Conservation (phyloP, 37 sponge, comb jelly and placozoan species). For the Theonella swinhoei region DNA sequence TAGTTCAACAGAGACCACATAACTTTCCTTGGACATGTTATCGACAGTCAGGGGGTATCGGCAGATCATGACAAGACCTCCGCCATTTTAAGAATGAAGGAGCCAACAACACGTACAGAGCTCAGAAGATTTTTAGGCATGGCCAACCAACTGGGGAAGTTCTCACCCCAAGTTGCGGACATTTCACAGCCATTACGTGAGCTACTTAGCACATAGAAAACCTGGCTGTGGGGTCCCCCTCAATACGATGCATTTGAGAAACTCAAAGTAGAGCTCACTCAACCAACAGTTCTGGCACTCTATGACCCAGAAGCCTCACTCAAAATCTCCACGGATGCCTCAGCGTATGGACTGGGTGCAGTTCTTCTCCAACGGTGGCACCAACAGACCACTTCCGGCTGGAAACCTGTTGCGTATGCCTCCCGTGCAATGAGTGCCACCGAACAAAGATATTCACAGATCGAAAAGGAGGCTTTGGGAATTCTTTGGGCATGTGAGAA, state of each 20-base stretch:
- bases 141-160: slow-evolving; percentile 53
- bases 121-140: slow-evolving; percentile 48
- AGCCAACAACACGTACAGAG: no score
- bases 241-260: slow-evolving; percentile 39
- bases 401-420: slow-evolving; percentile 43
- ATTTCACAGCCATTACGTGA: slow-evolving; percentile 43
- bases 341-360: no score
- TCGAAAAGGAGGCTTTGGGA: slow-evolving; percentile 21
- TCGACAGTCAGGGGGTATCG: no score
- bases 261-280: slow-evolving; percentile 27
- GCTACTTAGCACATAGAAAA: slow-evolving; percentile 29
- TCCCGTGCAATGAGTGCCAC: slow-evolving; percentile 12
- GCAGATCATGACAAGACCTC: slow-evolving; percentile 52
- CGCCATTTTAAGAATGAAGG: slow-evolving; percentile 35
- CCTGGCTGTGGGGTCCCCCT: slow-evolving; percentile 52
- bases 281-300: slow-evolving; percentile 48
- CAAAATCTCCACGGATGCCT: slow-evolving; percentile 38
- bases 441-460: slow-evolving; percentile 20
- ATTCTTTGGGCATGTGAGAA: slow-evolving; percentile 37
- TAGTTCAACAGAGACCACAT: slow-evolving; percentile 20
- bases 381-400: not conserved
- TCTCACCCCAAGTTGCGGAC: slow-evolving; percentile 37
- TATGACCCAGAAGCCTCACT: slow-evolving; percentile 27
- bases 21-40: no score
- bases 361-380: no score